Evolutionary conservation across 2,888 invertebrate genomes (phyloP).

Genomic region (Phalangium opilio): DNA sequence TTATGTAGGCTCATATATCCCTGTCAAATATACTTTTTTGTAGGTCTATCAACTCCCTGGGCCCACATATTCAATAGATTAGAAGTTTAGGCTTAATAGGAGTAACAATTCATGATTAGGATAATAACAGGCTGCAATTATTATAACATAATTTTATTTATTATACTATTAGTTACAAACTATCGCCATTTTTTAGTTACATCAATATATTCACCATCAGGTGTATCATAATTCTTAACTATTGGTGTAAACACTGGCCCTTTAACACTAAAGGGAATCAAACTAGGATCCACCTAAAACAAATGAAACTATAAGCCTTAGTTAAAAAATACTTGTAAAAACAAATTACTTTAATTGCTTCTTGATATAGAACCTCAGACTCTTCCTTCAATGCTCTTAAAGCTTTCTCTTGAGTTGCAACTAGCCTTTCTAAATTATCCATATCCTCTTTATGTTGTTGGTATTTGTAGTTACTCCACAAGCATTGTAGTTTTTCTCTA

Average conservation of each 20-base stretch:
- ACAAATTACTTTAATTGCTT: slow-evolving; percentile 54
- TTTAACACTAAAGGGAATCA: not conserved
- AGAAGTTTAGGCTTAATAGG: too few relatives aligned
- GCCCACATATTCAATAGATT: too few relatives aligned
- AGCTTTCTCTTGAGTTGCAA: slow-evolving; percentile 56
- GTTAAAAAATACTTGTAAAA: slow-evolving; percentile 1
- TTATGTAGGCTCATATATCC: too few relatives aligned
- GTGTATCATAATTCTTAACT: slow-evolving; percentile 57
- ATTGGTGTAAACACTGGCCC: slow-evolving; percentile 47
- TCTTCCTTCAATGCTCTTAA: slow-evolving; percentile 59
- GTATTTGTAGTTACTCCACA: slow-evolving; percentile 57
- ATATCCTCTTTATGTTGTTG: slow-evolving; percentile 47
- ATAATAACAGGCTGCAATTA: too few relatives aligned
- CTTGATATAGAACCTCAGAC: slow-evolving; percentile 71
- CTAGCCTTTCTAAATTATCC: slow-evolving; percentile 49
- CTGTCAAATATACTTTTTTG: too few relatives aligned
- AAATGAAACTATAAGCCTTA: not conserved
- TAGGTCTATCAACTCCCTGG: too few relatives aligned
- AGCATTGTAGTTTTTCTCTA: slow-evolving; percentile 48
- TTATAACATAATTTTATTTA: too few relatives aligned
- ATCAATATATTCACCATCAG: slow-evolving; percentile 81
- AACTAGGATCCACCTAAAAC: slow-evolving; percentile 2
- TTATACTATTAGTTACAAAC: too few relatives aligned
- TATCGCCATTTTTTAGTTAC: slow-evolving; percentile 48
- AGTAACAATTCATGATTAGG: too few relatives aligned